These are phyloP conservation scores for Prunella himalayana DNA, from an alignment of 2,113 vertebrate genomes.

Conservation along the genomic window DNA sequence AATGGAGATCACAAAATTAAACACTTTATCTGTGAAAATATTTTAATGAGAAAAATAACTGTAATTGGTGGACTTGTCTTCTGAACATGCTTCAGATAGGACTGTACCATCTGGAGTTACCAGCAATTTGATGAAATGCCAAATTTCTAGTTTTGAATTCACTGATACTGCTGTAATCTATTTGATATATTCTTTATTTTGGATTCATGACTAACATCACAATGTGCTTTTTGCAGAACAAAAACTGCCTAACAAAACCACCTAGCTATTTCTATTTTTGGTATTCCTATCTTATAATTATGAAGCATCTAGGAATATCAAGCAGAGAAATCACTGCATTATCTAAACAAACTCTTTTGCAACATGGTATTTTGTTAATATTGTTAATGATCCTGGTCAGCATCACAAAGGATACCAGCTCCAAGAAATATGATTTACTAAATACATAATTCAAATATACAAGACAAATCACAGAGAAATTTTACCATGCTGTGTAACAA, in stretches of 20 bases:
- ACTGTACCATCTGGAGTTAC: conserved; percentile 27
- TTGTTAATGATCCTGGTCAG: not conserved
- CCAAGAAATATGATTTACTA: not conserved
- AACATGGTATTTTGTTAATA: not conserved
- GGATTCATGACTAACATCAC: not conserved
- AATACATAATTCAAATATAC: not conserved
- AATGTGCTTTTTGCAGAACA: not conserved
- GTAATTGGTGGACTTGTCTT: conserved; percentile 8
- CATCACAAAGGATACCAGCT: not conserved
- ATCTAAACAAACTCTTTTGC: not conserved
- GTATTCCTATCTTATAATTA: not conserved
- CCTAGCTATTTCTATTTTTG: not conserved
- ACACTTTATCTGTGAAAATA: not conserved
- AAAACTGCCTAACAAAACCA: not conserved
- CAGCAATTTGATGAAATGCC: conserved; percentile 13
- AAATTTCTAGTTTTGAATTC: not conserved
- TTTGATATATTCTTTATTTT: not conserved
- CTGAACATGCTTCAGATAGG: not conserved
- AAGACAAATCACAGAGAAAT: not conserved
- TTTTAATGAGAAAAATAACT: conserved; percentile 2
- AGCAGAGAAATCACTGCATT: not conserved
- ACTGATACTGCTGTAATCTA: not conserved
- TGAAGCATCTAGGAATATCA: not conserved
- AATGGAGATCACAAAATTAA: not conserved
- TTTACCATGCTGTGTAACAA: not conserved